Conservation (phyloP, 2,113 vertebrate species). For the Hippocampus guttulatus region DNA sequence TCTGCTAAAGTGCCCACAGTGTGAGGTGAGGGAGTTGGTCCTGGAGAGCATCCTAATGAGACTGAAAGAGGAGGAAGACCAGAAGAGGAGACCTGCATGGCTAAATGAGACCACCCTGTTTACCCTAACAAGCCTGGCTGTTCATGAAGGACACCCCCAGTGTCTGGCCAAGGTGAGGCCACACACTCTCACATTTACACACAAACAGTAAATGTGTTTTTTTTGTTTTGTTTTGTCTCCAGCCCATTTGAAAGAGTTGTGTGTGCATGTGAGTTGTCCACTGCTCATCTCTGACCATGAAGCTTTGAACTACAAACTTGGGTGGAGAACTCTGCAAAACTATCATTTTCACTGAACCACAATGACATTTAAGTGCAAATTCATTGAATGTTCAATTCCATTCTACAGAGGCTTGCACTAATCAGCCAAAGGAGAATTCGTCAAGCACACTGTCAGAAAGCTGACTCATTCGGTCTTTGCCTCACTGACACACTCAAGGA, state of each 20-base stretch:
- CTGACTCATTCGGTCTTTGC: conserved; percentile 14
- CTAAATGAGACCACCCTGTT: conserved; percentile 64
- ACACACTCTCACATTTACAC: conserved; percentile 25
- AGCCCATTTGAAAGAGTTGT: conserved; percentile 23
- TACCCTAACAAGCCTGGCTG: conserved; percentile 71
- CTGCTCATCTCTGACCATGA: background rate
- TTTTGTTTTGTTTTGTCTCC: conserved; percentile 27
- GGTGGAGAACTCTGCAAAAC: background rate
- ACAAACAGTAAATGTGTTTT: conserved; percentile 11
- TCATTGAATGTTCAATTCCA: conserved; percentile 40
- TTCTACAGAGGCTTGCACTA: conserved; percentile 41
- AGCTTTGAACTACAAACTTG: conserved; percentile 4
- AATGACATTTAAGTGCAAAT: conserved; percentile 27
- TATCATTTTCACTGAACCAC: conserved; percentile 12
- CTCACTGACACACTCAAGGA: conserved; percentile 27
- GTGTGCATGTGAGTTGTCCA: background rate
- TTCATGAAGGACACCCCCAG: conserved; percentile 80
- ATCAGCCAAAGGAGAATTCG: conserved; percentile 34
- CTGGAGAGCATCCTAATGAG: conserved; percentile 74
- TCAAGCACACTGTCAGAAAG: conserved; percentile 29
- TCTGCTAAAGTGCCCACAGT: conserved; percentile 75
- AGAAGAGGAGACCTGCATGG: conserved; percentile 21
- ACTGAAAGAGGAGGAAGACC: conserved; percentile 38
- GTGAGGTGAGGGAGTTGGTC: conserved; percentile 80
- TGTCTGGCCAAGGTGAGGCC: conserved; percentile 85